phyloP scores from a whole-genome alignment of 2,797 vertebrate species.

The Acipenser transmontanus region DNA sequence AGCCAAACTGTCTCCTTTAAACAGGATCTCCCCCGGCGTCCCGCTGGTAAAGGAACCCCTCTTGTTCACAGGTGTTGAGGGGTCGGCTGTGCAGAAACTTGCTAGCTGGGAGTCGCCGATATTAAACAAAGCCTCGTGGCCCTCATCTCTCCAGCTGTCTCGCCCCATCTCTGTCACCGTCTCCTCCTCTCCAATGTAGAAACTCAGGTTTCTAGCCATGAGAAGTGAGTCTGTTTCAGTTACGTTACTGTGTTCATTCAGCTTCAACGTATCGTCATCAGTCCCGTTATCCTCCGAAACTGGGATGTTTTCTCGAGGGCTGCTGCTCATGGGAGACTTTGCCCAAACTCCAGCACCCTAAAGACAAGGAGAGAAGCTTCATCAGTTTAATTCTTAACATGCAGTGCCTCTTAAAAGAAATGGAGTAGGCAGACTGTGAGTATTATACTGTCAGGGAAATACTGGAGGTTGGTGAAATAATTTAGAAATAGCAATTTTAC shows the following conservation, averaged over 20 bases:
- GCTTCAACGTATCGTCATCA: conserved; percentile 23
- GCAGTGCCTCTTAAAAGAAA: no score
- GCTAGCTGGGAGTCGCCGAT: conserved; percentile 20
- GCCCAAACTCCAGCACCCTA: conserved; percentile 7
- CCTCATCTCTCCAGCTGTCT: conserved; percentile 24
- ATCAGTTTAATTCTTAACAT: neutral
- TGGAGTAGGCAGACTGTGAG: no score
- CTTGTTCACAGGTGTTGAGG: neutral
- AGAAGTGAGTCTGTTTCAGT: conserved; percentile 30
- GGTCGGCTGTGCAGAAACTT: conserved; percentile 29
- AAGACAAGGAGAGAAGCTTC: neutral
- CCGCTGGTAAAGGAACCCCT: conserved; percentile 16
- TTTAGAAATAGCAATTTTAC: no score
- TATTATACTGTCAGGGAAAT: no score
- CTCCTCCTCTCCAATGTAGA: conserved; percentile 32
- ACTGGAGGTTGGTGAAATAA: no score
- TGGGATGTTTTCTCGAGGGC: conserved; percentile 28
- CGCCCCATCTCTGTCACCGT: conserved; percentile 10
- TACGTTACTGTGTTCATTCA: neutral
- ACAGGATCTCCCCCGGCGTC: conserved; percentile 22
- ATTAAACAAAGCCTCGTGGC: neutral
- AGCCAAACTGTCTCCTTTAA: conserved; percentile 33
- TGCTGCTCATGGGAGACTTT: conserved; percentile 12
- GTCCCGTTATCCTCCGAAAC: conserved; percentile 8
- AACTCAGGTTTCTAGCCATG: conserved; percentile 45